phyloP scores from a whole-genome alignment of 2,113 vertebrate genomes.

The Crotalus helleri region DNA sequence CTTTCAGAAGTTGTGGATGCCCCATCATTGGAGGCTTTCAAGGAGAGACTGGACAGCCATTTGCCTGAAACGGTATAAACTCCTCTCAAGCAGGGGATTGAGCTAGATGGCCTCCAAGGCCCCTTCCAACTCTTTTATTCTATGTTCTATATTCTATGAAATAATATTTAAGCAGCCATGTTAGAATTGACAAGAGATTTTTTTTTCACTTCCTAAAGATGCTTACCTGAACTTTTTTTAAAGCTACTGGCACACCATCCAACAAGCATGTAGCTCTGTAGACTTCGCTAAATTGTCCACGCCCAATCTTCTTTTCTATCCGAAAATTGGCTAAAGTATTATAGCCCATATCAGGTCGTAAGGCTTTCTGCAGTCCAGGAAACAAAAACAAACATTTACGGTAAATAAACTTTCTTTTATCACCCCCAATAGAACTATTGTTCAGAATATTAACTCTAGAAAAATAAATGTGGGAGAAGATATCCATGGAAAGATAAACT shows the following conservation, averaged over 20 bases:
- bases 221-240: conserved; percentile 97
- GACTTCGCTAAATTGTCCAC: conserved; percentile 97
- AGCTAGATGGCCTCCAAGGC: no score
- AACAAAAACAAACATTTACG: conserved; percentile 18
- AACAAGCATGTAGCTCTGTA: conserved; percentile 89
- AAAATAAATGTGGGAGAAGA: background rate
- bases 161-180: background rate
- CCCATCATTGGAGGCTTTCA: no score
- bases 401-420: background rate
- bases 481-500: accelerated
- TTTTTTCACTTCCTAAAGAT: background rate
- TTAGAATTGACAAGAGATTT: background rate
- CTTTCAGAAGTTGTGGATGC: no score
- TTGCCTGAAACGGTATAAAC: no score
- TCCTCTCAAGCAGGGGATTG: no score
- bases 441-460: background rate
- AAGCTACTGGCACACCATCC: conserved; percentile 89
- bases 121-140: no score
- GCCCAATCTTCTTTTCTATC: conserved; percentile 96
- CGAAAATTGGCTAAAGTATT: conserved; percentile 92
- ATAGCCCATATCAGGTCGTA: conserved; percentile 92
- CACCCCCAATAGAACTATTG: background rate
- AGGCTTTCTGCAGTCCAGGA: conserved; percentile 79
- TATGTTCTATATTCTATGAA: background rate
- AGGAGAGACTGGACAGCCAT: no score